phyloP scores from a whole-genome alignment of 2,113 vertebrate species.

The Cardinalis cardinalis region DNA sequence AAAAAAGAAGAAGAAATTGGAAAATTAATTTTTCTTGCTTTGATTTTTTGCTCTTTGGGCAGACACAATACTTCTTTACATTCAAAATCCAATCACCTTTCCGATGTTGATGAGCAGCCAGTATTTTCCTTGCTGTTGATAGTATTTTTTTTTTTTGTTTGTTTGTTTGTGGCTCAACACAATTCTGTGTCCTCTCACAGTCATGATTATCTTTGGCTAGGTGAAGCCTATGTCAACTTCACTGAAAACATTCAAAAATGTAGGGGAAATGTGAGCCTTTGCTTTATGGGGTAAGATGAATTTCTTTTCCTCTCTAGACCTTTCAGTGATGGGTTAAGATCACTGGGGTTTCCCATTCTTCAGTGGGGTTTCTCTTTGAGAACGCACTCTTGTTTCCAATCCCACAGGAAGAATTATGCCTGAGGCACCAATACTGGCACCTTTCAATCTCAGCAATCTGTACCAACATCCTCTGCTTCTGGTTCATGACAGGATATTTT shows the following conservation, averaged over 20 bases:
- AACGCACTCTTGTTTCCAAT: neutral
- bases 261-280: neutral
- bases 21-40: neutral
- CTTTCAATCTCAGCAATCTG: neutral
- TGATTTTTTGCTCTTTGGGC: neutral
- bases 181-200: neutral
- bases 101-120: neutral
- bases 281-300: neutral
- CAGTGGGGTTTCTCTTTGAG: neutral
- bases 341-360: neutral
- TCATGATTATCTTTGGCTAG: neutral
- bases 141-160: neutral
- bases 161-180: neutral
- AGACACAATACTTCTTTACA: neutral
- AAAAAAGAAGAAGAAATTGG: neutral
- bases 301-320: neutral
- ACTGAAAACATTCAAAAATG: neutral
- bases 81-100: neutral
- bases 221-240: neutral
- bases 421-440: neutral
- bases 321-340: neutral
- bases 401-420: neutral
- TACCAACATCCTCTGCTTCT: neutral
- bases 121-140: neutral
- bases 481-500: neutral